Evolutionary conservation across 2,113 vertebrate species (phyloP), one percentile per base, ranked within the genome.

Genomic region (Parus major): DNA sequence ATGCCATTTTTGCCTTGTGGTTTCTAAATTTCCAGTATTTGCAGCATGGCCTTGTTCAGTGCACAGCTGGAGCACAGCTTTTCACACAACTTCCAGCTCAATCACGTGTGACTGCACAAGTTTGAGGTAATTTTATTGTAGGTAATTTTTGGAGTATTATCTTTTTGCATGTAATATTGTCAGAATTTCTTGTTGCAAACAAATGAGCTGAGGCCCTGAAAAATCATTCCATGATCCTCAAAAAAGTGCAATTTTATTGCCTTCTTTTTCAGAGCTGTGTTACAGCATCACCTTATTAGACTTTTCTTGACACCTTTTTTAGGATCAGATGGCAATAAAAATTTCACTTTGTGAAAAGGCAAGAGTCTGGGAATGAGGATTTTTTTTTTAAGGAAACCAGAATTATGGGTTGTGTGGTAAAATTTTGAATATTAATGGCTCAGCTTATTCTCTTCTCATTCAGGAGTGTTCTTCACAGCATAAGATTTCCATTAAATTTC

Each of bases 91-190:
- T 88, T 80, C 63, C 64, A 52, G 27, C n/a, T 68, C 14, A 6
- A 17, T 19, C 2, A 0, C 9, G 9, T 29, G 18, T 13, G 23
- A 46, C 29, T 3, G 3, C 35, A 35, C 61, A 24, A 17, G 42
- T 17, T 31, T 20, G 15, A 31, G 61, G 15, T 29, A 2, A 65
- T 79, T 36, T 9, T 12, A 44, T 19, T 52, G 15, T 4, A 21
- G 63, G 18, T 36, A 3, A 56, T 49, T 36, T 27, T 41, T 88
- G 42, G 12, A 53, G 21, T 16, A 7, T 70, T 72, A 7, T n/a
- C 29, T 16, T 18, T 29, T 49, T 28, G 44, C 16, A 4, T 20
- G 4, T 22, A 7, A 35, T 13, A 3, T 7, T 57, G n/a, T 36
- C 57, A 46, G 13, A 23, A 22, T 44, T 79, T 19, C 10, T n/a